Evolutionary conservation across 2,888 invertebrate species (phyloP).

Genomic region (Ophion obscuratus): DNA sequence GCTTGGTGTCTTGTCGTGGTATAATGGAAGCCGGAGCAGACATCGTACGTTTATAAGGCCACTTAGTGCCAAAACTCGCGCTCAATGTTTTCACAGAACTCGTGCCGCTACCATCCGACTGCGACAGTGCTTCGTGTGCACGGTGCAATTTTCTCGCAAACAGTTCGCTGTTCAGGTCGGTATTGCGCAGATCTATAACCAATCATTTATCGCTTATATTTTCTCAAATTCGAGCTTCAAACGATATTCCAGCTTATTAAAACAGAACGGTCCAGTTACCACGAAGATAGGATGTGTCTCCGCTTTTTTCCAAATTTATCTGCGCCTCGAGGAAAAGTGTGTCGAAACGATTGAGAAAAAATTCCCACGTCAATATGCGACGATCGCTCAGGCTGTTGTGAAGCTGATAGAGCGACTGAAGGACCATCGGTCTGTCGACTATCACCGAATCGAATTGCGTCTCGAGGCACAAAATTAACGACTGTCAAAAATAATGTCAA

Average conservation of each 20-base stretch:
- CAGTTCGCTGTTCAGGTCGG: constrained; percentile 93
- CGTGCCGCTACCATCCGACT: constrained; percentile 88
- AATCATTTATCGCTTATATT: constrained; percentile 31
- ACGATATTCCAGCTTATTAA: neutral
- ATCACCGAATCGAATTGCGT: constrained; percentile 99
- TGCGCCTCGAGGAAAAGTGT: constrained; percentile 98
- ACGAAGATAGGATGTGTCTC: constrained; percentile 93
- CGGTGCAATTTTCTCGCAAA: constrained; percentile 94
- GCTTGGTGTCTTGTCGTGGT: constrained; percentile 90
- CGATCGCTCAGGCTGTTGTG: constrained; percentile 96
- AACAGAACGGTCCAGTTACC: constrained; percentile 85
- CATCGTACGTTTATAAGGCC: constrained; percentile 97
- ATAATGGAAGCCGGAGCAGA: constrained; percentile 95
- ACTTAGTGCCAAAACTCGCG: constrained; percentile 95
- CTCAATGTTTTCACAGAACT: constrained; percentile 91
- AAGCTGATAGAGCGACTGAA: constrained; percentile 97
- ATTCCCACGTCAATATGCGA: constrained; percentile 97
- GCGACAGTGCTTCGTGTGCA: constrained; percentile 94
- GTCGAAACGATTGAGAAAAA: constrained; percentile 98
- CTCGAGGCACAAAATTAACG: constrained; percentile 96
- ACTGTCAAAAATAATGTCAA: constrained; percentile 84
- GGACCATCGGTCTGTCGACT: constrained; percentile 97
- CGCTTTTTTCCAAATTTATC: constrained; percentile 93
- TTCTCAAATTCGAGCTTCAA: neutral
- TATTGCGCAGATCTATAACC: constrained; percentile 92